phyloP scores from a whole-genome alignment of 2,888 invertebrate species.

The Helobdella robusta region DNA sequence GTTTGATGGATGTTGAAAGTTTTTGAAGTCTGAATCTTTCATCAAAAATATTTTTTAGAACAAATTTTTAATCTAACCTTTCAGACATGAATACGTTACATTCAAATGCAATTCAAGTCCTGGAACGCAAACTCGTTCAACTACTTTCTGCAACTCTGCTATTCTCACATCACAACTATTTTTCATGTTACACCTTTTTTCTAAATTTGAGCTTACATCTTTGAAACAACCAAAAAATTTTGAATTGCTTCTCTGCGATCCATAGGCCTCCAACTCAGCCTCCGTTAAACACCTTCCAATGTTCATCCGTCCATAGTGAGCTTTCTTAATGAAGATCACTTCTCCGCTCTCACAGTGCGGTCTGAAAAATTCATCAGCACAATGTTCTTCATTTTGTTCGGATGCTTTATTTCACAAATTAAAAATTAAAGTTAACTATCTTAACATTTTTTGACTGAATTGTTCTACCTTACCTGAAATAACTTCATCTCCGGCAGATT shows the following conservation, averaged over 20 bases:
- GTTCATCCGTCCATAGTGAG: conserved; percentile 16
- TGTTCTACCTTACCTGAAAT: too few species aligned
- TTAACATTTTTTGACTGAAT: too few species aligned
- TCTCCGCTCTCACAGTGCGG: conserved; percentile 7
- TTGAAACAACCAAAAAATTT: conserved; percentile 16
- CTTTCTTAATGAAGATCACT: conserved; percentile 16
- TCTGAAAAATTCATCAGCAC: conserved; percentile 11
- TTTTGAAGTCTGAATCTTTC: too few species aligned
- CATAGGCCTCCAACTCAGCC: conserved; percentile 10
- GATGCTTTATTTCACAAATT: background rate
- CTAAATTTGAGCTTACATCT: background rate
- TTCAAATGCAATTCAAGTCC: too few species aligned
- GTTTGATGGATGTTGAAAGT: too few species aligned
- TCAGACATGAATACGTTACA: too few species aligned
- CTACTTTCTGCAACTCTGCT: background rate
- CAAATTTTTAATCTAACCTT: too few species aligned
- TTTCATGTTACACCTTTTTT: conserved; percentile 4
- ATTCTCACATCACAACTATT: background rate
- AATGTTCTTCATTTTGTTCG: background rate
- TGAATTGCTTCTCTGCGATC: too few species aligned
- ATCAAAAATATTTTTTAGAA: too few species aligned
- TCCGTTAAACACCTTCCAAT: conserved; percentile 18
- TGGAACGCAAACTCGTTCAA: too few species aligned
- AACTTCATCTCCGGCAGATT: background rate
- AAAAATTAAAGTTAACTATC: background rate